Conservation (phyloP, 2,797 vertebrate species). For the Muscicapa comitata region DNA sequence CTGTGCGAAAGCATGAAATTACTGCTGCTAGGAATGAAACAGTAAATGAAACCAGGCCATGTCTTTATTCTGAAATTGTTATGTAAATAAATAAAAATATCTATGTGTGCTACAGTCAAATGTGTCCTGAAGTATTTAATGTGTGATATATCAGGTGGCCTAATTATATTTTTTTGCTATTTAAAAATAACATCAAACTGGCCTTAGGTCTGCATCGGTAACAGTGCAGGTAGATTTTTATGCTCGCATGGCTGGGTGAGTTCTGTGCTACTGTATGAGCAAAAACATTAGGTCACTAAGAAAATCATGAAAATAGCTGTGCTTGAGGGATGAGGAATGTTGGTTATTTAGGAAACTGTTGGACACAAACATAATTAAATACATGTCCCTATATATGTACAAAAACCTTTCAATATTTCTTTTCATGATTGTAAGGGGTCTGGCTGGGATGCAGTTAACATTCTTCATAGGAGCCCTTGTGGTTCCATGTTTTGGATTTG, state of each 20-base stretch:
- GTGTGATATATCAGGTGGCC: not conserved
- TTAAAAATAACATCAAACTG: not conserved
- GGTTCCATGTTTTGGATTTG: not conserved
- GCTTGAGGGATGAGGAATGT: not conserved
- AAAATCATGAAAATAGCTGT: not conserved
- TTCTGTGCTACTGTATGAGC: not conserved
- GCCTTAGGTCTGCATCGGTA: not conserved
- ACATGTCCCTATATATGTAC: not conserved
- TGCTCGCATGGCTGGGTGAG: not conserved
- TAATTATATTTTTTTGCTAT: not conserved
- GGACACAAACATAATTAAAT: not conserved
- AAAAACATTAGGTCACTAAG: not conserved
- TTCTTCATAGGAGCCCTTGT: not conserved
- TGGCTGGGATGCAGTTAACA: not conserved
- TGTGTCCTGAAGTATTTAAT: not conserved
- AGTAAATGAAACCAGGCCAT: not conserved
- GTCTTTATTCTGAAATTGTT: not conserved
- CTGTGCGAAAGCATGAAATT: not conserved
- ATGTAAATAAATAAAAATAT: conserved; percentile 6
- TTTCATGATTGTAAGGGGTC: not conserved
- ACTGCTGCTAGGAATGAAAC: not conserved
- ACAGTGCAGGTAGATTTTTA: not conserved
- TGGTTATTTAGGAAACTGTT: not conserved
- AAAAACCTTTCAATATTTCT: not conserved
- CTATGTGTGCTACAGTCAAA: not conserved